Evolutionary conservation across 2,113 vertebrate species (phyloP).

Genomic region (Myrmecobius fasciatus): DNA sequence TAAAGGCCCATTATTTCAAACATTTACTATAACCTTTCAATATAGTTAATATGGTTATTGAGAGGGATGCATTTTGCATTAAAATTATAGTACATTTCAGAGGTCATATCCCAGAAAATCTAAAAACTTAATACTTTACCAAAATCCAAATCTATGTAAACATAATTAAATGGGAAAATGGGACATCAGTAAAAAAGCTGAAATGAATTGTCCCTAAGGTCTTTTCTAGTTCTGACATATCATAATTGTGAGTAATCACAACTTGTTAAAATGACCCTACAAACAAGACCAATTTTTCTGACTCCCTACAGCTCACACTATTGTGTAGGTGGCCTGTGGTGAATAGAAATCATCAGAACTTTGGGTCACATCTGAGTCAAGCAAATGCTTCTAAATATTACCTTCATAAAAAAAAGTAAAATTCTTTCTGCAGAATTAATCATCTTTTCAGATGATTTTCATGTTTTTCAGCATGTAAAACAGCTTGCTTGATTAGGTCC

Average conservation of each 20-base stretch:
- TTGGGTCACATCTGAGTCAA: not conserved
- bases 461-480: not conserved
- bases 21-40: not conserved
- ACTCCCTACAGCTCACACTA: not conserved
- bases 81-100: not conserved
- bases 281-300: not conserved
- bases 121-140: not conserved
- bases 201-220: not conserved
- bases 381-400: not conserved
- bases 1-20: constrained; percentile 9
- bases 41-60: not conserved
- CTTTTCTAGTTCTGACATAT: not conserved
- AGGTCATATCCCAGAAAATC: not conserved
- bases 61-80: not conserved
- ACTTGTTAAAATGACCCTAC: not conserved
- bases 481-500: not conserved
- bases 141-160: not conserved
- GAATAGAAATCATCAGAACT: not conserved
- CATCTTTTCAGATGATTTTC: not conserved
- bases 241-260: not conserved
- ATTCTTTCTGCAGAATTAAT: constrained; percentile 31
- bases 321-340: not conserved
- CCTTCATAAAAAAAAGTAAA: not conserved
- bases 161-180: not conserved
- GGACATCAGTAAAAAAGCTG: not conserved